Evolutionary conservation across 2,888 invertebrate genomes (phyloP), one percentile per base, ranked within the genome.

Genomic region (Neria commutata): DNA sequence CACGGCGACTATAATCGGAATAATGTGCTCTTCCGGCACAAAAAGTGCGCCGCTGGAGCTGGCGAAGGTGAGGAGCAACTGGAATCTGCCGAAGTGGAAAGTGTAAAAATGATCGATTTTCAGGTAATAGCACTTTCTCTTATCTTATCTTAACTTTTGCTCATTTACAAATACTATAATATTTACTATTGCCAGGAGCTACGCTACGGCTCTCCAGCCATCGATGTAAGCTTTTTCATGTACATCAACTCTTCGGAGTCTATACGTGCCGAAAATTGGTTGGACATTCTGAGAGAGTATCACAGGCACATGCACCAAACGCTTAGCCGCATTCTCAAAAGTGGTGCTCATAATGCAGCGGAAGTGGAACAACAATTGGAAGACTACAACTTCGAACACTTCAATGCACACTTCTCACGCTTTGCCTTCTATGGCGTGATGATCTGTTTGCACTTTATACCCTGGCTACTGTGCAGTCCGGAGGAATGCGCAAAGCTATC

Each of bases 1-100:
- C 81, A 81, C 58, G 81, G 81, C 14, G 81, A 81, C 52, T 81
- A 73, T 57, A 81, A 81, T 68, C 73, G 82, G 2, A 81, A 82
- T 65, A 81, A 81, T 67, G 80, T 82, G 2, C 63, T 81, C 33
- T 81, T 81, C 56, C 73, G 72, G 24, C 75, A 78, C 61, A 69
- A 69, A 1, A 50, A 21, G 8, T n/a, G 54, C 0, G n/a, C n/a
- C 2, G 21, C 48, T 6, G 54, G 57, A 14, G 61, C 47, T 11
- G 61, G 46, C 52, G 61, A 57, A 21, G 62, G 16, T 56, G 33
- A 21, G 17, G 6, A 42, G 42, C 19, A 37, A 37, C 5, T 10
- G 19, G 19, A 42, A 10, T 6, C 42, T 6, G n/a, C n/a, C 19
- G 40, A 48, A 6, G 75, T 77, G 54, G 70, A 69, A 26, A 66